Evolutionary conservation across 2,888 invertebrate genomes (phyloP).

Genomic region (Amiota mariae): DNA sequence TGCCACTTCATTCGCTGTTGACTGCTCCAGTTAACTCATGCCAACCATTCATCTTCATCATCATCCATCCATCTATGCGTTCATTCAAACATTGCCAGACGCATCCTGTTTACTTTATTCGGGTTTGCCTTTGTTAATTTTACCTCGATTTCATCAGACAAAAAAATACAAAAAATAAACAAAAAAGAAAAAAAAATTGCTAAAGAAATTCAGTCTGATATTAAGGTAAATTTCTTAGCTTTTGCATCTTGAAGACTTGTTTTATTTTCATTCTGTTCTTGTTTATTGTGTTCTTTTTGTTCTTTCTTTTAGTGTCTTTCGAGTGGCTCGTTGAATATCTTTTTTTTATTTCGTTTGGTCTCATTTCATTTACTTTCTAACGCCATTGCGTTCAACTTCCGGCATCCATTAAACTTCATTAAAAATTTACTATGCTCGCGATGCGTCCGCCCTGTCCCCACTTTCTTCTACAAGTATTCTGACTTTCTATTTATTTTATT

Average conservation of each 20-base stretch:
- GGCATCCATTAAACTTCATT: constrained; percentile 72
- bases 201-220: constrained; percentile 4
- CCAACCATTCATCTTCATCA: no score
- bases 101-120: constrained; percentile 11
- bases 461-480: constrained; percentile 43
- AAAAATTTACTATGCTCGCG: constrained; percentile 70
- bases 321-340: constrained; percentile 25
- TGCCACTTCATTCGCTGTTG: constrained; percentile 46
- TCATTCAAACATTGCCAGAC: background rate
- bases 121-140: constrained; percentile 38
- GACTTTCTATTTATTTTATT: constrained; percentile 43
- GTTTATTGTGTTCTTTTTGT: constrained; percentile 29
- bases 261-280: background rate
- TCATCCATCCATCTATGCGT: background rate
- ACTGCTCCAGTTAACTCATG: background rate
- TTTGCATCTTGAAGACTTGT: constrained; percentile 11
- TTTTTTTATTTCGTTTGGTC: no score
- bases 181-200: background rate
- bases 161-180: background rate
- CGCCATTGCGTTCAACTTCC: constrained; percentile 61
- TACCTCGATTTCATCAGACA: background rate
- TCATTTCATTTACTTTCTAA: no score
- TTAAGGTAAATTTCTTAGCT: constrained; percentile 18
- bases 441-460: constrained; percentile 31
- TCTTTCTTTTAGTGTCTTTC: constrained; percentile 31